Evolutionary conservation across 1,140 invertebrate genomes (phyloP).

Genomic region (Eufriesea mexicana): DNA sequence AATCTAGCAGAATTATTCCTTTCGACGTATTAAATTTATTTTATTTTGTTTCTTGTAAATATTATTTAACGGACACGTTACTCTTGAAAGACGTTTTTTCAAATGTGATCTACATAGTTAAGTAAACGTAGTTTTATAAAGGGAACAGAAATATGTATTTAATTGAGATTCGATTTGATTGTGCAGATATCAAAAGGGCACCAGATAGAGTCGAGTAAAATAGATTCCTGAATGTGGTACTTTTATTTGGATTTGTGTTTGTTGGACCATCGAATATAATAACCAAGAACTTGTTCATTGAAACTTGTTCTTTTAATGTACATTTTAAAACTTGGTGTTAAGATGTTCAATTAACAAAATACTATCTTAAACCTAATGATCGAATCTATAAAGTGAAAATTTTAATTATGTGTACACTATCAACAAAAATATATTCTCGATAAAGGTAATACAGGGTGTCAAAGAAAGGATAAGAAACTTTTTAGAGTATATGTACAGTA

Average conservation of each 20-base stretch:
- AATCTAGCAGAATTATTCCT: background rate
- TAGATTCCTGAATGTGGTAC: background rate
- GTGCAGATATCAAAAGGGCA: slow-evolving; percentile 23
- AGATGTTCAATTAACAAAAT: background rate
- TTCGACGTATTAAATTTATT: background rate
- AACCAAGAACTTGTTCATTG: background rate
- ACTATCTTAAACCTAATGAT: slow-evolving; percentile 7
- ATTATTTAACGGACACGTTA: background rate
- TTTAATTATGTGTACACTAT: background rate
- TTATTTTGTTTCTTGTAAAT: background rate
- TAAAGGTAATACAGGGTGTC: slow-evolving; percentile 2
- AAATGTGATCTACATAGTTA: slow-evolving; percentile 31
- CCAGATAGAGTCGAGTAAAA: background rate
- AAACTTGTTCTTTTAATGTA: slow-evolving; percentile 8
- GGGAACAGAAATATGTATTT: slow-evolving; percentile 36
- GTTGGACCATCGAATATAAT: background rate
- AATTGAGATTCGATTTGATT: slow-evolving; percentile 27
- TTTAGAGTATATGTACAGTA: background rate
- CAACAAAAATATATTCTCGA: background rate
- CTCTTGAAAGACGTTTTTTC: slow-evolving; percentile 8
- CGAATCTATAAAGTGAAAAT: background rate
- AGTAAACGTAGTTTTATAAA: slow-evolving; percentile 41
- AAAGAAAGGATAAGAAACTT: background rate
- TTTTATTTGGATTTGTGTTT: background rate
- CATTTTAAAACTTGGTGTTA: background rate